Base-by-base conservation (phyloP, 1,140 invertebrate species). In the Nomia melanderi region DNA sequence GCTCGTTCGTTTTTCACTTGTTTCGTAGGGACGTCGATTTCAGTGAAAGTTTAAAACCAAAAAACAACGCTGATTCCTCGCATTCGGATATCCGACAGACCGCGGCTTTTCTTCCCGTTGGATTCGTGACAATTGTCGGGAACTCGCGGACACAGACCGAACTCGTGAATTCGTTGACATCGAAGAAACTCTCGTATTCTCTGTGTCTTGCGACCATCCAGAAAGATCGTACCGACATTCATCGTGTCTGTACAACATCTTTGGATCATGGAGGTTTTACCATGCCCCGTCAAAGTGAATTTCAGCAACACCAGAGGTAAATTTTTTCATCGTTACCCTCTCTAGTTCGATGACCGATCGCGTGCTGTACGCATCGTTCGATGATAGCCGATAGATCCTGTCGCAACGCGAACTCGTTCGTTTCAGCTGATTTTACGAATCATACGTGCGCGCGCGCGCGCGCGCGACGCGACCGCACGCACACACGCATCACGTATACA, bases 251-350 rank as follows among this genome's bases (percentile, higher is more conserved):
- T 77, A 44, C 47, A 41, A 73, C 41, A 27, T 71, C 33, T 56
- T 53, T 59, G 25, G 25, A 88, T 65, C 54, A 92, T 92, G 91
- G 91, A 92, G 76, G 90, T 92, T 65, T 81, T 92, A 56, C 88
- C 91, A 72, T 92, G 91, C 72, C 91, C 91, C 41, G 91, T 92
- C 41, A 91, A 91, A 27, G 91, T 92, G 8, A 86, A 89, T 78
- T 91, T 92, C 85, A 91, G 87, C 86, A 91, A 90, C 70, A 91
- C 88, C 57, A 87, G 90, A 88, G 90, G 91, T 90, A 74, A 82
- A 73, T 76, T 65, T 71, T n/a, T 36, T 5, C 5, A 11, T 31
- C 27, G 17, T 17, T 27, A 44, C 2, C 27, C 8, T 36, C 33
- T 5, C 0, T 3, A 44, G 2, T 14, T 14, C 2, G 1, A 44